Evolutionary conservation across 2,888 invertebrate species (phyloP).

Genomic region (Byasa hedistus): DNA sequence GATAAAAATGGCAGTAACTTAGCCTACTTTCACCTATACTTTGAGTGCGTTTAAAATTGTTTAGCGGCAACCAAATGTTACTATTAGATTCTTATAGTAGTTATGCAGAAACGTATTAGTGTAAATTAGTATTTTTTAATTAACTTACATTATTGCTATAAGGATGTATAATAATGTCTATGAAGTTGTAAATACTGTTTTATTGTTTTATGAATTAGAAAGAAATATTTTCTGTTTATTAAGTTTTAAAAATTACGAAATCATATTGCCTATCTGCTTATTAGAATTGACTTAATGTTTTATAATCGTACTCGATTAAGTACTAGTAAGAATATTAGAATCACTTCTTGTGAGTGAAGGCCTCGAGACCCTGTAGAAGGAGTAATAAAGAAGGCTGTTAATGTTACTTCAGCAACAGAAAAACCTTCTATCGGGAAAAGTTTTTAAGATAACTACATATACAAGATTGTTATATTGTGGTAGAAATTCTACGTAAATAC

Average conservation of each 20-base stretch:
- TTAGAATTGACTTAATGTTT: background rate
- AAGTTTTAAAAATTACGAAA: background rate
- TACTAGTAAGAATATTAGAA: background rate
- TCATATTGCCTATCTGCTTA: background rate
- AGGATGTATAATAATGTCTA: background rate
- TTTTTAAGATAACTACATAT: too few species aligned
- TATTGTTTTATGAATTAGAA: background rate
- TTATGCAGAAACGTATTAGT: background rate
- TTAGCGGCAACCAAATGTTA: background rate
- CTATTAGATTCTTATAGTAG: background rate
- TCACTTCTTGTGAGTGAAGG: too few species aligned
- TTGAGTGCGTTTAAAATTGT: background rate
- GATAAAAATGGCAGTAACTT: constrained; percentile 6
- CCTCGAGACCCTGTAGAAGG: too few species aligned
- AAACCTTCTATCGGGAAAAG: too few species aligned
- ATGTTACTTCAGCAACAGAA: too few species aligned
- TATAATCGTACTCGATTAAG: background rate
- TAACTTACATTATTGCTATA: background rate
- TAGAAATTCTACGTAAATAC: background rate
- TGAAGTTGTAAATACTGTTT: background rate
- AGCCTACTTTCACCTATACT: constrained; percentile 13
- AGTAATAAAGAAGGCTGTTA: too few species aligned
- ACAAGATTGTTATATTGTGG: too few species aligned
- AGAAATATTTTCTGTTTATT: background rate
- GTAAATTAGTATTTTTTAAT: background rate